Evolutionary conservation across 2,797 vertebrate species (phyloP).

Genomic region (Etheostoma nigrum): DNA sequence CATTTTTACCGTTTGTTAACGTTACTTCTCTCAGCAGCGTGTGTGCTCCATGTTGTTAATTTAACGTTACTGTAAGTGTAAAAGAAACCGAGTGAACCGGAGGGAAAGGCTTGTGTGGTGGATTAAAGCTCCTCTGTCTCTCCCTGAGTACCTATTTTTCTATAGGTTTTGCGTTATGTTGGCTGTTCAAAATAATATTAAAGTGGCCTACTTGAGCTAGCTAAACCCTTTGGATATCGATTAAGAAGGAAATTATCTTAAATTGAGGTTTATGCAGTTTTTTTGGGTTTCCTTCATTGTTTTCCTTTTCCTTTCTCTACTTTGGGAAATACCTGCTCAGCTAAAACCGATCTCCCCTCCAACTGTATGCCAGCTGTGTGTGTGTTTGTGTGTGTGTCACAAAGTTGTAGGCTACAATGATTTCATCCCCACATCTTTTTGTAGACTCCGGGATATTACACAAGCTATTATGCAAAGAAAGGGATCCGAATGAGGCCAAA

Average conservation of each 20-base stretch:
- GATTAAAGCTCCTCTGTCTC: constrained; percentile 33
- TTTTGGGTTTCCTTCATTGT: constrained; percentile 62
- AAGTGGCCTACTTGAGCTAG: neutral
- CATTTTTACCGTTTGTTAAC: constrained; percentile 22
- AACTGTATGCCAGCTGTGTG: constrained; percentile 58
- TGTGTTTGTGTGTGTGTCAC: constrained; percentile 28
- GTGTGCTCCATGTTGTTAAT: constrained; percentile 48
- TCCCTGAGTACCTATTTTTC: neutral
- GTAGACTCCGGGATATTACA: constrained; percentile 21
- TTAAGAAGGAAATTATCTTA: constrained; percentile 21
- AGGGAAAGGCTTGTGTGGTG: constrained; percentile 49
- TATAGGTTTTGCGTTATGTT: neutral
- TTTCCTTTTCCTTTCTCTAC: constrained; percentile 65
- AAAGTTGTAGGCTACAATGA: constrained; percentile 47
- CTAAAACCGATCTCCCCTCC: constrained; percentile 62
- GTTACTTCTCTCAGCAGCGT: neutral
- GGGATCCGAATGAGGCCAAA: neutral
- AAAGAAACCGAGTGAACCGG: constrained; percentile 21
- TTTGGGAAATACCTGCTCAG: constrained; percentile 81
- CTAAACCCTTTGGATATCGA: neutral
- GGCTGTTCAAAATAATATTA: neutral
- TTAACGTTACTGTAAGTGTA: constrained; percentile 33
- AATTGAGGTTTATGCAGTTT: constrained; percentile 32
- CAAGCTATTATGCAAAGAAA: constrained; percentile 18
- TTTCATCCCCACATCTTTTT: constrained; percentile 43